Base-by-base conservation (phyloP, 64 coral and sea anemone genomes). In the Astreopora myriophthalma region DNA sequence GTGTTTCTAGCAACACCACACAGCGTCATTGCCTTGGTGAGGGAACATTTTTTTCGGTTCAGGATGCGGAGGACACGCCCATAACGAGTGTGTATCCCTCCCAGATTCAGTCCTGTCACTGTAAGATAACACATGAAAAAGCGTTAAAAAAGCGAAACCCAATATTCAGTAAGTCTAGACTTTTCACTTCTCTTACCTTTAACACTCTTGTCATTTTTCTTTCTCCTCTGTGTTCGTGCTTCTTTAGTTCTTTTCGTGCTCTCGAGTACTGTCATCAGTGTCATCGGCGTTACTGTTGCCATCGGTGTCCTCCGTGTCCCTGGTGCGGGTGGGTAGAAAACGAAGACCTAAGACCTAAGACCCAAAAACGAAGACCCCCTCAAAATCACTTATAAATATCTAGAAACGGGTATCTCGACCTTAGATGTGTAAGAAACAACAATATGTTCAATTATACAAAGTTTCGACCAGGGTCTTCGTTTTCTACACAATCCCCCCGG, bases 361-460 rank as follows among this genome's bases (percentile, higher is more conserved):
- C n/a, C n/a, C n/a, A n/a, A n/a, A n/a, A n/a, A n/a, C n/a, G n/a
- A n/a, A n/a, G n/a, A n/a, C n/a, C n/a, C 66, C 42, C 42, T 46
- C 42, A 46, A 46, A n/a, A n/a, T n/a, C n/a, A n/a, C n/a, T n/a
- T n/a, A n/a, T n/a, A n/a, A n/a, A n/a, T n/a, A n/a, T n/a, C n/a
- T n/a, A n/a, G n/a, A n/a, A n/a, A n/a, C n/a, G n/a, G n/a, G n/a
- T n/a, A n/a, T n/a, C n/a, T n/a, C n/a, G n/a, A n/a, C n/a, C n/a
- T n/a, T n/a, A n/a, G n/a, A n/a, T n/a, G n/a, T n/a, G n/a, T n/a
- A 51, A 51, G 48, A 51, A 51, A 51, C 48, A 51, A 51, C 48
- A 51, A 51, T 51, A 66, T 66, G 11, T 37, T 44, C 46, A 60
- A 76, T 22, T 75, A 75, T 55, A 89, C 4, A 85, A 68, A 85